phyloP scores from a whole-genome alignment of 2,888 invertebrate species.

The Diaprepes abbreviatus region DNA sequence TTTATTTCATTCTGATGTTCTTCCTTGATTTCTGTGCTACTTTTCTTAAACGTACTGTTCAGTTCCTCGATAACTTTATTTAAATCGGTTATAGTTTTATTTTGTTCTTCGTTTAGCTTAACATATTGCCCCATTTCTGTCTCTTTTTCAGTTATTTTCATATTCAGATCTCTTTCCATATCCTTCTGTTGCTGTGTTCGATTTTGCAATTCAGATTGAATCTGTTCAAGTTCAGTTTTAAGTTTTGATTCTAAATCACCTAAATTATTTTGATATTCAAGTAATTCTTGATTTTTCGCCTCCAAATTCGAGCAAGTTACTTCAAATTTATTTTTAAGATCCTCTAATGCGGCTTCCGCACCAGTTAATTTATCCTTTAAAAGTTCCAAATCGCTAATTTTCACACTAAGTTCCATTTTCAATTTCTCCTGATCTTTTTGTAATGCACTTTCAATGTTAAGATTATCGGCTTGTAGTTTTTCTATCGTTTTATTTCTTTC shows the following conservation, averaged over 20 bases:
- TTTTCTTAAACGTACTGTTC: constrained; percentile 50
- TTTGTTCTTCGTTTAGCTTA: constrained; percentile 60
- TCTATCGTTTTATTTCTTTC: constrained; percentile 57
- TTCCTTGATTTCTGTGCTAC: constrained; percentile 49
- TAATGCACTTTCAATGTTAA: constrained; percentile 56
- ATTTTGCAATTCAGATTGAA: constrained; percentile 24
- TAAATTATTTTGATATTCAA: constrained; percentile 60
- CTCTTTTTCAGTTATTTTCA: constrained; percentile 59
- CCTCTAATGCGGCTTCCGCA: constrained; percentile 53
- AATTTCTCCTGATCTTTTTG: constrained; percentile 61
- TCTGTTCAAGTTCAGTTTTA: constrained; percentile 61
- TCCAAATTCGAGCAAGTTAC: constrained; percentile 55
- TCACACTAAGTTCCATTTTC: constrained; percentile 69
- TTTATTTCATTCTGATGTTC: constrained; percentile 34
- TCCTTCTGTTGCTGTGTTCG: constrained; percentile 56
- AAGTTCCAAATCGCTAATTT: constrained; percentile 70
- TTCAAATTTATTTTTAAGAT: constrained; percentile 64
- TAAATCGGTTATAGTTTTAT: constrained; percentile 54
- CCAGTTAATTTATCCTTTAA: constrained; percentile 31
- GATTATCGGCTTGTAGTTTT: constrained; percentile 53
- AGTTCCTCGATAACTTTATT: constrained; percentile 53
- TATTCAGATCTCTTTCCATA: constrained; percentile 62
- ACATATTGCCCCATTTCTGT: constrained; percentile 69
- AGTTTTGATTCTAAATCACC: constrained; percentile 54
- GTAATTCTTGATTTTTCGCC: constrained; percentile 60